These are phyloP conservation scores for Dolichotis patagonum DNA, from an alignment of 2,113 vertebrate genomes.

Conservation along the genomic window DNA sequence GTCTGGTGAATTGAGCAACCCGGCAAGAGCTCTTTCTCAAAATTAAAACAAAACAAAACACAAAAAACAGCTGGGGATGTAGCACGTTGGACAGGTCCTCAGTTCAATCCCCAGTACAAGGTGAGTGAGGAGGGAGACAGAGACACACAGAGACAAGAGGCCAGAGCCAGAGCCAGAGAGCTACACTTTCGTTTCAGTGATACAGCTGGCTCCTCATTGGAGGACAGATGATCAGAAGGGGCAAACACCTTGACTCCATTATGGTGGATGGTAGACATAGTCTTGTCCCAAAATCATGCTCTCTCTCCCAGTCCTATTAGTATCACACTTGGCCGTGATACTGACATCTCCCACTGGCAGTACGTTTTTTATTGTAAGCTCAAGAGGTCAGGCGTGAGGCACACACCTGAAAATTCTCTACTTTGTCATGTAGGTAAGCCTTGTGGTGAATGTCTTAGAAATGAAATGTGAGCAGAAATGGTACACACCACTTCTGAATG, in stretches of 20 bases:
- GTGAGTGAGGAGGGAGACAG: neutral
- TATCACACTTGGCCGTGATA: neutral
- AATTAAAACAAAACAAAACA: neutral
- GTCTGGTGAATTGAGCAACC: neutral
- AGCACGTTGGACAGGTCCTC: neutral
- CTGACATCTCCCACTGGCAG: neutral
- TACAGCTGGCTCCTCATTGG: neutral
- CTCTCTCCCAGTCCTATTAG: neutral
- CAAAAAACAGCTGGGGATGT: neutral
- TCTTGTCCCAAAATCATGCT: neutral
- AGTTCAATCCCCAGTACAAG: neutral
- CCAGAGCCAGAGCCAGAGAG: neutral
- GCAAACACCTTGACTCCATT: neutral
- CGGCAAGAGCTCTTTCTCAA: neutral
- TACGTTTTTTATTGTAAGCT: neutral
- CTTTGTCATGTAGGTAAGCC: neutral
- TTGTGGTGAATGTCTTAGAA: neutral
- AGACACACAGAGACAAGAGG: neutral
- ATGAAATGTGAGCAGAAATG: neutral
- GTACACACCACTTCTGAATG: neutral
- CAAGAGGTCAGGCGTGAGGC: neutral
- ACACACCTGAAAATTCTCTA: neutral
- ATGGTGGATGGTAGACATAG: neutral
- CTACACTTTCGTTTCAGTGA: neutral
- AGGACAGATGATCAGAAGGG: neutral